Percentiles rank a stretch among this genome's conserved stretches.
Conservation (phyloP, 2,797 vertebrate genomes). For the Helicolenus hilgendorfi region DNA sequence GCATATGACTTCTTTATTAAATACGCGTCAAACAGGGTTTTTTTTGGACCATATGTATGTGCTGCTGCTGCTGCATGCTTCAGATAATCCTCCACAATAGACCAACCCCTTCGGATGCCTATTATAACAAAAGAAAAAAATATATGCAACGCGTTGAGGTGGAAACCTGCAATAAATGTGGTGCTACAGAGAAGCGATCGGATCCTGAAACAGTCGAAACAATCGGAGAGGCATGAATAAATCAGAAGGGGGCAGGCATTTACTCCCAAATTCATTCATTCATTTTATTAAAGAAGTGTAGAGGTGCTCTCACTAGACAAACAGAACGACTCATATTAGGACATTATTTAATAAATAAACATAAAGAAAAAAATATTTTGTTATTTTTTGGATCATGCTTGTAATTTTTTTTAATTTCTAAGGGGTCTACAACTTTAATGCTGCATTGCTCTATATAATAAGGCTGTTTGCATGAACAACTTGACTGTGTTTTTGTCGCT, state of each 20-base stretch:
- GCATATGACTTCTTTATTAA: constrained; percentile 20
- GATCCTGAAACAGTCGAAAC: constrained; percentile 52
- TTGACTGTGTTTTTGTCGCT: not conserved
- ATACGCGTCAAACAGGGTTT: constrained; percentile 55
- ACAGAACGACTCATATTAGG: not conserved
- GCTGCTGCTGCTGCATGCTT: constrained; percentile 48
- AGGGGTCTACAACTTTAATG: constrained; percentile 55
- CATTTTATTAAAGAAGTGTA: constrained; percentile 54
- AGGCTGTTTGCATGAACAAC: constrained; percentile 32
- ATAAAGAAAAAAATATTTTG: not conserved
- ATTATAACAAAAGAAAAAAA: constrained; percentile 72
- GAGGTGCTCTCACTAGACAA: not conserved
- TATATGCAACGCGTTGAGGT: constrained; percentile 22
- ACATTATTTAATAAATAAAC: not conserved
- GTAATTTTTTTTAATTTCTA: not conserved
- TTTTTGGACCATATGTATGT: constrained; percentile 34
- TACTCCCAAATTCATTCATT: constrained; percentile 40
- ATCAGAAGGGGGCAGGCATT: constrained; percentile 39
- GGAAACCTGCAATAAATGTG: constrained; percentile 36
- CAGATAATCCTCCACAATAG: constrained; percentile 68
- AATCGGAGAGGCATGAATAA: constrained; percentile 47
- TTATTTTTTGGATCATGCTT: not conserved
- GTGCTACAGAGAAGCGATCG: constrained; percentile 25
- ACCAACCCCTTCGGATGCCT: constrained; percentile 57
- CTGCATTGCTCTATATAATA: not conserved